Evolutionary conservation across 2,113 vertebrate genomes (phyloP).

Genomic region (Gadus chalcogrammus): DNA sequence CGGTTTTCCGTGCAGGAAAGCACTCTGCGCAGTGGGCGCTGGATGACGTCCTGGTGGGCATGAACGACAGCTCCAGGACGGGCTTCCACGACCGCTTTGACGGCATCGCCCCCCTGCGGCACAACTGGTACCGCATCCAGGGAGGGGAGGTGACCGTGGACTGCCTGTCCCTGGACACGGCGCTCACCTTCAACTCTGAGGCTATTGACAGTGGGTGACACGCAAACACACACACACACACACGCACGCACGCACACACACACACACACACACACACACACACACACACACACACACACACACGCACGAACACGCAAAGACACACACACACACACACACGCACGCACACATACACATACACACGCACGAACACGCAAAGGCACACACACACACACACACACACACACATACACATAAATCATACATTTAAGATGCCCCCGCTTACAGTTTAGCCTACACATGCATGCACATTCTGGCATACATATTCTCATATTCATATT

Average conservation of each 20-base stretch:
- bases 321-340: neutral
- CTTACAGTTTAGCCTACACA: neutral
- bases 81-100: slow-evolving; percentile 97
- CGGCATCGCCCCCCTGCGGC: slow-evolving; percentile 83
- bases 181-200: slow-evolving; percentile 87
- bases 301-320: neutral
- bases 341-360: neutral
- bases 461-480: neutral
- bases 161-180: slow-evolving; percentile 92
- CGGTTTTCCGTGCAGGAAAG: slow-evolving; percentile 73
- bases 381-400: slow-evolving; percentile 9
- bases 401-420: neutral
- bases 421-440: too few species aligned
- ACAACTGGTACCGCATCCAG: slow-evolving; percentile 95
- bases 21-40: slow-evolving; percentile 95
- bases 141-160: slow-evolving; percentile 92
- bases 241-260: neutral
- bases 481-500: neutral
- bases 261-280: neutral
- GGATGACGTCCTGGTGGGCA: slow-evolving; percentile 92
- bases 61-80: slow-evolving; percentile 96
- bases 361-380: too few species aligned
- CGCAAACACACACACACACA: slow-evolving; percentile 6
- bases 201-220: slow-evolving; percentile 76
- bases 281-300: slow-evolving; percentile 8